Conservation (phyloP, 2,888 invertebrate species). For the Ceriagrion tenellum region DNA sequence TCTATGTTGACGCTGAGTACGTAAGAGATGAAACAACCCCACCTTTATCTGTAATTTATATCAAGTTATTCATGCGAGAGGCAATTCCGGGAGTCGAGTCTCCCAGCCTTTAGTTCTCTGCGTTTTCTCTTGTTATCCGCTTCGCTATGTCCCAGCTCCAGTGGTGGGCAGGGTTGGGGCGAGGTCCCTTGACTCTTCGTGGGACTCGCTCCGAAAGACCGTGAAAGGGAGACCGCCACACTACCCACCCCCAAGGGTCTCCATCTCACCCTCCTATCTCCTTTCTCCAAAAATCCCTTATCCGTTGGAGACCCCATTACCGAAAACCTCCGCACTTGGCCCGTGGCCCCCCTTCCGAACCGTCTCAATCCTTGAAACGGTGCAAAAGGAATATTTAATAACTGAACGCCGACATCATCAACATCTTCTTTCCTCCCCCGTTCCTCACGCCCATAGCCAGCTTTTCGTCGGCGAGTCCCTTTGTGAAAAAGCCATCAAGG, state of each 20-base stretch:
- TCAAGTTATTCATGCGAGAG: no score
- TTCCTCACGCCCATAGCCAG: neutral
- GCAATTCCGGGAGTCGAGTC: no score
- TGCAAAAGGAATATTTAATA: constrained; percentile 39
- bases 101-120: neutral
- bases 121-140: neutral
- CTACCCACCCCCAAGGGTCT: neutral
- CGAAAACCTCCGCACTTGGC: neutral
- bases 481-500: constrained; percentile 9
- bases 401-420: constrained; percentile 17
- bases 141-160: neutral
- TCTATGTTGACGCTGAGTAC: no score
- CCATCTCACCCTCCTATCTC: neutral
- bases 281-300: neutral
- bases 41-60: no score
- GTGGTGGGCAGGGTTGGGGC: neutral
- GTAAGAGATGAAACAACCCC: no score
- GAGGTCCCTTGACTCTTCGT: neutral
- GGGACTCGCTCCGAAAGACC: neutral
- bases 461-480: neutral
- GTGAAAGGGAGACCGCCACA: no score
- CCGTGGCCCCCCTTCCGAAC: neutral
- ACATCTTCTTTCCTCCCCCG: neutral
- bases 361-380: constrained; percentile 1
- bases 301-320: neutral